Base-by-base conservation (phyloP, 2,113 vertebrate species). In the Misgurnus mizolepis region DNA sequence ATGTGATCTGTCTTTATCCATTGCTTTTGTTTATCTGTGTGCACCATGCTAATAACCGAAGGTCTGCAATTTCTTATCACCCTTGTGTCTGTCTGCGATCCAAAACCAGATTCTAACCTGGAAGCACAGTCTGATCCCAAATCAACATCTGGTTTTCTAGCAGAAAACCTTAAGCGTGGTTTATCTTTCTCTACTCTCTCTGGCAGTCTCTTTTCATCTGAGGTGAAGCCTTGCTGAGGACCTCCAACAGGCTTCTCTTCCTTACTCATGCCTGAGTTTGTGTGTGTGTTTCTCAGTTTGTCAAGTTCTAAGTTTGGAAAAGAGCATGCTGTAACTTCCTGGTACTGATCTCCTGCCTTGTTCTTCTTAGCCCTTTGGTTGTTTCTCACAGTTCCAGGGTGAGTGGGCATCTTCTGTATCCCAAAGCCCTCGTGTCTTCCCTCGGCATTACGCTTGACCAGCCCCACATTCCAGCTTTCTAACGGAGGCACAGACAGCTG, bases 401-500 rank as follows among this genome's bases (percentile, higher is more conserved):
- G 83, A n/a, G 64, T 55, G 17, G 55, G 45, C 3, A 39, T 67
- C 55, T 67, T 50, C 34, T 62, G 9, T 53, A 39, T 65, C 50
- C 10, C 34, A 62, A 17, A 60, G 17, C 34, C 53, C 1, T 8
- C 47, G 11, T 2, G 39, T 27, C 39, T 40, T 50, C 12, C 70
- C 3, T 64, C 70, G 50, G 64, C 62, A 55, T 72, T 67, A 27
- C 64, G 69, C 50, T 47, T 79, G 9, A 49, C 60, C 55, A 85
- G 50, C 9, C 81, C 80, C 17, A 79, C 81, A 49, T 85, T 89
- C 88, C 88, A 87, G 73, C 79, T 87, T 81, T 89, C 86, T 71
- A 86, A 22, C n/a, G 88, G 88, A 6, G 88, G 88, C 76, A 89
- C 88, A 5, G 88, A 85, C n/a, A 89, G 79, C 79, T 86, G 88